phyloP scores from a whole-genome alignment of 1,140 invertebrate species.

The Physella acuta region DNA sequence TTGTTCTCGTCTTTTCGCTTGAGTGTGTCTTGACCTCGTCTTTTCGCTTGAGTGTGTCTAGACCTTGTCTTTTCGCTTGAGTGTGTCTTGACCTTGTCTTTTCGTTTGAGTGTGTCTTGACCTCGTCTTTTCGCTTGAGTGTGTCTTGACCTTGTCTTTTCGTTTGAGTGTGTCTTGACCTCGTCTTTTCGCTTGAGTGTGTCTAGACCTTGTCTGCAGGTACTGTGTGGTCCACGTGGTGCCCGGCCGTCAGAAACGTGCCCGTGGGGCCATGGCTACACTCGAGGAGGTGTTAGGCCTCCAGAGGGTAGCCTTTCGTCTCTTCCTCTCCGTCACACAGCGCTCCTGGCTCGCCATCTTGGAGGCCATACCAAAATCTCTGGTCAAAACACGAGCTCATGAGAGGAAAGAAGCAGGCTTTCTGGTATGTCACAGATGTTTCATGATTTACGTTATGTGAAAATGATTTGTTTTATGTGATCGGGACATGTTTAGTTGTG shows the following conservation, averaged over 20 bases:
- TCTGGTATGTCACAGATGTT: constrained; percentile 4
- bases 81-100: too few species aligned
- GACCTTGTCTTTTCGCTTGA: too few species aligned
- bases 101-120: too few species aligned
- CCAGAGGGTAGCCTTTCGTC: constrained; percentile 46
- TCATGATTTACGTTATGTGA: too few species aligned
- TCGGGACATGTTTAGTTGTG: too few species aligned
- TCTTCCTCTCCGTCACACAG: constrained; percentile 48
- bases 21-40: too few species aligned
- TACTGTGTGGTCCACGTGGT: constrained; percentile 50
- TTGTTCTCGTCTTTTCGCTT: too few species aligned
- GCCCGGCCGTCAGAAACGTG: constrained; percentile 42
- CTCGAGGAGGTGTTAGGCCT: constrained; percentile 42
- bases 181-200: neutral
- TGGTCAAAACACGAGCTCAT: constrained; percentile 25
- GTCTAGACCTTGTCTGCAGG: constrained; percentile 34
- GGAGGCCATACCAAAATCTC: constrained; percentile 35
- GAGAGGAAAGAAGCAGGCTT: constrained; percentile 34
- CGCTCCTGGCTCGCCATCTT: constrained; percentile 52
- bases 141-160: too few species aligned
- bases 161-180: too few species aligned
- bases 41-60: too few species aligned
- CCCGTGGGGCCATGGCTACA: constrained; percentile 41
- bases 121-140: too few species aligned
- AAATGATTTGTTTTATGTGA: too few species aligned